Base-by-base conservation (phyloP, 2,888 invertebrate genomes). In the Iselma pallidipennis region DNA sequence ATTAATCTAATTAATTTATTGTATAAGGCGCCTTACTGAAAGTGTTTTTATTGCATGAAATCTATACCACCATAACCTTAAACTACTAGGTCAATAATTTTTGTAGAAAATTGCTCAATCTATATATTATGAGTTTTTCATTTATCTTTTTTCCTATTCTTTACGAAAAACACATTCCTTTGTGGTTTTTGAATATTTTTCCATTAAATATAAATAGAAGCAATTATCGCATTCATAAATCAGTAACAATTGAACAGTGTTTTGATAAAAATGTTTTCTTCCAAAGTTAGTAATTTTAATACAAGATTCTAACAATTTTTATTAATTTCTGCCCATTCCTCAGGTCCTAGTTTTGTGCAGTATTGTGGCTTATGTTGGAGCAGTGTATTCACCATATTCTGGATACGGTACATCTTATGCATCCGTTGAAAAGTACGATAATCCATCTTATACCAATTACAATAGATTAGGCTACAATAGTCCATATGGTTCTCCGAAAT, bases 41-140 rank as follows among this genome's bases (percentile, higher is more conserved):
- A 59, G 59, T n/a, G n/a, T n/a, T 49, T n/a, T 28, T 45, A 59
- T 56, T 65, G 49, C 59, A 54, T 65, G 50, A 56, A 60, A 51
- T 48, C 54, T 49, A 57, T 60, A n/a, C n/a, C n/a, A 55, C 60
- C 65, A 29, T 63, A 66, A 66, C 65, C 65, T 66, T 66, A 63
- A 59, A 26, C 42, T 54, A 59, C 49, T 59, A 25, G 59, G 59
- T 59, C 59, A 54, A 59, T 28, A 51, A 42, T 57, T 55, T 48
- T 58, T 59, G 53, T 55, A 49, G 49, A 59, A 59, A 59, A 59
- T 55, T 16, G 53, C 53, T 58, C 49, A n/a, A 33, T n/a, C n/a
- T n/a, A n/a, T n/a, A n/a, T n/a, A 54, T 59, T 59, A 31, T 42
- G 59, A 28, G 55, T 54, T 37, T 25, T 54, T 49, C 25, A 54